Base-by-base conservation (phyloP, 2,113 vertebrate genomes). In the Carassius gibelio region DNA sequence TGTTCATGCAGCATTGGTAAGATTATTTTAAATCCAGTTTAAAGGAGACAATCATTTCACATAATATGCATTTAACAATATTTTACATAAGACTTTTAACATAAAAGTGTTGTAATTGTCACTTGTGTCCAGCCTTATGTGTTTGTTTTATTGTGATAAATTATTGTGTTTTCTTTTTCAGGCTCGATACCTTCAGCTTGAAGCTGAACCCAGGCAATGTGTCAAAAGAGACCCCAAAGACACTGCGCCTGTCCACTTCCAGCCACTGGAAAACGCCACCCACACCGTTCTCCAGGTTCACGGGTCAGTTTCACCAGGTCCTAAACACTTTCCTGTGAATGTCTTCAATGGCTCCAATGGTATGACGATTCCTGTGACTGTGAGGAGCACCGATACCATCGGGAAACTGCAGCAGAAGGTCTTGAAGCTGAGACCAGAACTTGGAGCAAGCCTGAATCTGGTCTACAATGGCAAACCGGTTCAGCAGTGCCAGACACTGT, bases 391-490 rank as follows among this genome's bases (percentile, higher is more conserved):
- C 0, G 87, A 89, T 34, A 90, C 89, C 10, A 64, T 89, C 1
- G 78, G 19, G 26, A 86, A 86, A 26, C 34, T 90, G 17, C 83
- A 72, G 77, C 1, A 75, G 64, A 1, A 8, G 15, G 66, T 52
- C 30, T 17, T 84, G 34, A 64, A 80, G 57, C 61, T 48, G 64
- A 62, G 1, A 0, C 81, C 81, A 0, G 42, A 71, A 0, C 14
- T 68, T 3, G n/a, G 2, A 4, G 64, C 7, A n/a, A 59, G 11
- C 9, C 38, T 84, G 74, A 17, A 86, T 75, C 84, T 90, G 0
- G 13, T 9, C 59, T 83, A 10, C 66, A 88, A 90, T 8, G 89
- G 89, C 3, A 88, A 87, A 69, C 84, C 87, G 6, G 81, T 80
- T 4, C 1, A 6, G 57, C 68, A 3, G 0, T 1, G 36, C 14